These are phyloP conservation scores for Lithophane socia DNA, from an alignment of 2,888 invertebrate genomes.

Conservation along the genomic window DNA sequence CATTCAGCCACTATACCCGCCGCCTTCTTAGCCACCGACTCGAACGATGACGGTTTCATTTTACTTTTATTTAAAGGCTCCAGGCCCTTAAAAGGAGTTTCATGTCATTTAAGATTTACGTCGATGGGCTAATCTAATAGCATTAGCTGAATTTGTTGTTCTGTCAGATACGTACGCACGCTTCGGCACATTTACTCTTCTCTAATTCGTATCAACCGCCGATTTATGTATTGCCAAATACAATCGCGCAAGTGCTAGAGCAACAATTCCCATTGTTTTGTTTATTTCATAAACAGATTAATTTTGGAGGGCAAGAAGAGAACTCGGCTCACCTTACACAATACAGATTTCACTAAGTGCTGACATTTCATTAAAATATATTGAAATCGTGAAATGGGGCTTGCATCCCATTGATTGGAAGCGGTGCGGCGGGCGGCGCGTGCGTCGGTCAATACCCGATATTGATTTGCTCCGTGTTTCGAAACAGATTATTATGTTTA, in stretches of 20 bases:
- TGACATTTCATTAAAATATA: constrained; percentile 90
- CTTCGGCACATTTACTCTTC: constrained; percentile 18
- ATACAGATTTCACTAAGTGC: constrained; percentile 86
- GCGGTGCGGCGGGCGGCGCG: constrained; percentile 76
- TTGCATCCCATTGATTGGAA: constrained; percentile 88
- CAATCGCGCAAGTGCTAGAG: constrained; percentile 49
- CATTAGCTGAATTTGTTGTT: constrained; percentile 8
- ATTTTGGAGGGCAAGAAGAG: constrained; percentile 72
- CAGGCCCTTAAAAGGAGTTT: constrained; percentile 38
- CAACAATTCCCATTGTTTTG: constrained; percentile 72
- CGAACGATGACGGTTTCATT: constrained; percentile 40
- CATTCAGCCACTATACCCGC: constrained; percentile 75
- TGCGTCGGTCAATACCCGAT: constrained; percentile 80
- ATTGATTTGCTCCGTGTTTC: constrained; percentile 85
- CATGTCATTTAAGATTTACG: constrained; percentile 26
- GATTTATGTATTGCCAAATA: constrained; percentile 54
- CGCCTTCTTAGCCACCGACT: constrained; percentile 45
- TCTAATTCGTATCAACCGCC: constrained; percentile 23
- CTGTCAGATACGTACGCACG: not conserved
- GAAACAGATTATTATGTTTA: constrained; percentile 75
- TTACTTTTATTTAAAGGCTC: constrained; percentile 59
- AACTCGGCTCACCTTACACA: constrained; percentile 79
- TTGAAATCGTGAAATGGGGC: constrained; percentile 89
- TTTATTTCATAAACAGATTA: constrained; percentile 73
- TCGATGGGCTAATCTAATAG: constrained; percentile 14